phyloP scores from a whole-genome alignment of 2,888 invertebrate species.

The Chymomyza procnemis region DNA sequence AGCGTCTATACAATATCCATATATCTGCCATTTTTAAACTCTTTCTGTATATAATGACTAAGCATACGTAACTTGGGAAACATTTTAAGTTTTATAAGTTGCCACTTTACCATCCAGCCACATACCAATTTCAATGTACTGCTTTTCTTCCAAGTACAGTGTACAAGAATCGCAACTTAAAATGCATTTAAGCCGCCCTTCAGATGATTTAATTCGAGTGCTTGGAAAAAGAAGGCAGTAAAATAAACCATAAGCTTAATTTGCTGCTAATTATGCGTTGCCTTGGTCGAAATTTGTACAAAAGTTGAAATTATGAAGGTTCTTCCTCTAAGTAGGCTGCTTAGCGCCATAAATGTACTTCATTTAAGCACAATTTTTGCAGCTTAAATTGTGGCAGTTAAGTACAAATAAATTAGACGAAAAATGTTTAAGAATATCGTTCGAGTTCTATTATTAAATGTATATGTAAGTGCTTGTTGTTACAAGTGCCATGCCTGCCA shows the following conservation, averaged over 20 bases:
- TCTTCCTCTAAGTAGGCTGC: slow-evolving; percentile 27
- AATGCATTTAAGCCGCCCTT: not conserved
- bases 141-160: not conserved
- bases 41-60: too few relatives aligned
- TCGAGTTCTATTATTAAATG: slow-evolving; percentile 18
- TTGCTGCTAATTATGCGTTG: slow-evolving; percentile 49
- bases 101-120: too few relatives aligned
- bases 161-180: slow-evolving; percentile 25
- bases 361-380: slow-evolving; percentile 37
- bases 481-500: not conserved
- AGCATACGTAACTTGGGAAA: too few relatives aligned
- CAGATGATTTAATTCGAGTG: slow-evolving; percentile 55
- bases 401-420: slow-evolving; percentile 60
- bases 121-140: not conserved
- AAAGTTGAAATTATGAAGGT: slow-evolving; percentile 36
- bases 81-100: too few relatives aligned
- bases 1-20: too few relatives aligned
- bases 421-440: slow-evolving; percentile 41
- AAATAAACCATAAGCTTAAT: slow-evolving; percentile 43
- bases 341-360: slow-evolving; percentile 3
- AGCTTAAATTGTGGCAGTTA: slow-evolving; percentile 40
- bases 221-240: slow-evolving; percentile 26
- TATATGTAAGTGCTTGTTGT: not conserved
- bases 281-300: slow-evolving; percentile 4
- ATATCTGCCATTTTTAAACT: too few relatives aligned